Evolutionary conservation across 92 coral and sea anemone genomes (phyloP).

Genomic region (Epizoanthus rinbou): DNA sequence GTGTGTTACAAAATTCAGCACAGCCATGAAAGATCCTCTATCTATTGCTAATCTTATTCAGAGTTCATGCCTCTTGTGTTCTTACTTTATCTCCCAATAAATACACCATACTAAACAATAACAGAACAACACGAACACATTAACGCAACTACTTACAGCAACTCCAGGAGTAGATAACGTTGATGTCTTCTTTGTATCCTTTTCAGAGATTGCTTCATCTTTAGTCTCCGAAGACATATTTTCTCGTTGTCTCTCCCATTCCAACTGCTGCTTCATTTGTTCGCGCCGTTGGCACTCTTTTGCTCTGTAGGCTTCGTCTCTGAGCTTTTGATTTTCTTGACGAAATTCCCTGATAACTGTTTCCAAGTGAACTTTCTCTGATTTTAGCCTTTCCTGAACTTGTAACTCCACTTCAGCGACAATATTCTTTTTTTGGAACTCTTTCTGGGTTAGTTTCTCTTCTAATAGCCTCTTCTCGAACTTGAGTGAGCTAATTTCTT

Average conservation of each 20-base stretch:
- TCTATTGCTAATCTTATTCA: too few species aligned
- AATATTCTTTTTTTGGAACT: neutral
- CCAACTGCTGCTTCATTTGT: neutral
- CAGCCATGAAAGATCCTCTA: too few species aligned
- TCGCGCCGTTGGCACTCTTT: conserved; percentile 3
- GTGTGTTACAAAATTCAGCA: too few species aligned
- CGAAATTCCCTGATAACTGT: conserved; percentile 5
- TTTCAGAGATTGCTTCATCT: neutral
- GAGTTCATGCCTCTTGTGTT: too few species aligned
- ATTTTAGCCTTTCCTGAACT: neutral
- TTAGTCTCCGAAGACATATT: neutral
- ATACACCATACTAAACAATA: too few species aligned
- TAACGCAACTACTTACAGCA: neutral
- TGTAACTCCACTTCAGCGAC: neutral
- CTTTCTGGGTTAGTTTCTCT: neutral
- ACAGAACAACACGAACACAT: too few species aligned
- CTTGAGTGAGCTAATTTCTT: neutral
- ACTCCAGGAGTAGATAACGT: neutral
- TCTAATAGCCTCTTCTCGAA: conserved; percentile 5
- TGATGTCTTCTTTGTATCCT: too few species aligned
- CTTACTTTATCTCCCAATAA: too few species aligned
- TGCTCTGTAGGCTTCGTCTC: neutral
- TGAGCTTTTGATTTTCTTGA: conserved; percentile 2
- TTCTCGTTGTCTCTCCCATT: neutral
- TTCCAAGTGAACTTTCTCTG: neutral